Evolutionary conservation across 2,797 vertebrate species (phyloP).

Genomic region (Pangasius mekongensis): DNA sequence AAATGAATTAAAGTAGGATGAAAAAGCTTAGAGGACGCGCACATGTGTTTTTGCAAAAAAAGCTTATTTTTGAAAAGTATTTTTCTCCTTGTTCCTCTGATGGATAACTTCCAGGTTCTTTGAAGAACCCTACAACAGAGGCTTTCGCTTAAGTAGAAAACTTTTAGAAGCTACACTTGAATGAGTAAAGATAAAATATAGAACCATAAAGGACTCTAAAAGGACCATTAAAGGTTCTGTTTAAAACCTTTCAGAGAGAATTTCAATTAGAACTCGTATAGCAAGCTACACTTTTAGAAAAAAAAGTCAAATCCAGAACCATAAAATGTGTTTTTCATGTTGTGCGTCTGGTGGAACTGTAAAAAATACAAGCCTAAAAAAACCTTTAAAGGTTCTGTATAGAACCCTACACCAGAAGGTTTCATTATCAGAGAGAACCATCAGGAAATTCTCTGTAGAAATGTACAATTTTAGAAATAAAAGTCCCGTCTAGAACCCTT

Average conservation of each 20-base stretch:
- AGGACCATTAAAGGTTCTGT: background rate
- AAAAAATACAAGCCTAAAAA: background rate
- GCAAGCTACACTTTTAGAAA: background rate
- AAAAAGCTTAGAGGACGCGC: background rate
- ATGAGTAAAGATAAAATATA: background rate
- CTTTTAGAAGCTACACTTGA: background rate
- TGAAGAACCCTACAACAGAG: background rate
- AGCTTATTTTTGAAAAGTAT: too few relatives aligned
- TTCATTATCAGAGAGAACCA: background rate
- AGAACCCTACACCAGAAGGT: background rate
- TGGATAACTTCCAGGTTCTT: background rate
- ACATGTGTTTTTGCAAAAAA: background rate
- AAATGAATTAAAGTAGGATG: background rate
- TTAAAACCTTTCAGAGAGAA: background rate
- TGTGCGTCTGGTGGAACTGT: background rate
- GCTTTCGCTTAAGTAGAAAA: background rate
- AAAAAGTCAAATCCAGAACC: background rate
- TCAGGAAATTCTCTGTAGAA: background rate
- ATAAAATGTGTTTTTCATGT: background rate
- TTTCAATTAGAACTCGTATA: background rate
- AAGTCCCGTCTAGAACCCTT: background rate
- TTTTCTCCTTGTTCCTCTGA: background rate
- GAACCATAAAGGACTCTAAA: background rate
- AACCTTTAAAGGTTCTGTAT: background rate
- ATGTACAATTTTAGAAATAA: background rate